A percentile compares a stretch with the other conserved stretches of the same genome.
These are phyloP conservation scores for Poeciliopsis turrubarensis DNA, from an alignment of 2,113 vertebrate genomes.

Conservation along the genomic window DNA sequence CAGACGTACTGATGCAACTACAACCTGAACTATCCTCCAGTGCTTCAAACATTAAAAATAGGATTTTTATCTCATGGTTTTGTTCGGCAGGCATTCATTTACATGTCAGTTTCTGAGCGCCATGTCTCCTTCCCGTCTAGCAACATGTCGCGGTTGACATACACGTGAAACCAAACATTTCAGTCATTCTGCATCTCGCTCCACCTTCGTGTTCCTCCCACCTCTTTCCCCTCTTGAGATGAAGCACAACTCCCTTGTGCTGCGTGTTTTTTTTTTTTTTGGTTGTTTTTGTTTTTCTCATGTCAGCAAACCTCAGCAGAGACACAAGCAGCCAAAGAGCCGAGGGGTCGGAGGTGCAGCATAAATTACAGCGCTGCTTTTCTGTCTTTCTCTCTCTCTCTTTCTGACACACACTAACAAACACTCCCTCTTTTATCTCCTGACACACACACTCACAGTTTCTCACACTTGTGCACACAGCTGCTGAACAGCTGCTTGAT, in stretches of 20 bases:
- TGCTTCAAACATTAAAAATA: no score
- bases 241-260: constrained; percentile 34
- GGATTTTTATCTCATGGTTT: background rate
- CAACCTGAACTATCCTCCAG: no score
- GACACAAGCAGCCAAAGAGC: constrained; percentile 43
- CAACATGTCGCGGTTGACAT: constrained; percentile 18
- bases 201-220: constrained; percentile 46
- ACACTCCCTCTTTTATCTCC: constrained; percentile 32
- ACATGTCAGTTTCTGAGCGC: constrained; percentile 10
- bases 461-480: constrained; percentile 66
- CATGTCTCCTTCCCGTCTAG: constrained; percentile 5
- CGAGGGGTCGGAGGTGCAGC: constrained; percentile 61
- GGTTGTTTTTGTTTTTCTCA: constrained; percentile 21
- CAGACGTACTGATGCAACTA: no score
- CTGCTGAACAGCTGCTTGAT: constrained; percentile 72
- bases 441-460: constrained; percentile 51
- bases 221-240: constrained; percentile 21
- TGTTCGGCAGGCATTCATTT: background rate
- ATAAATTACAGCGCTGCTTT: constrained; percentile 59
- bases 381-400: constrained; percentile 40
- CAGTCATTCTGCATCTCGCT: constrained; percentile 17
- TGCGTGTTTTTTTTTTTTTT: background rate
- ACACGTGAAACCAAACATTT: constrained; percentile 36
- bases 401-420: constrained; percentile 40
- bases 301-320: constrained; percentile 67